Conservation (phyloP, 2,888 invertebrate genomes). For the Hemicrepidius hirtus region DNA sequence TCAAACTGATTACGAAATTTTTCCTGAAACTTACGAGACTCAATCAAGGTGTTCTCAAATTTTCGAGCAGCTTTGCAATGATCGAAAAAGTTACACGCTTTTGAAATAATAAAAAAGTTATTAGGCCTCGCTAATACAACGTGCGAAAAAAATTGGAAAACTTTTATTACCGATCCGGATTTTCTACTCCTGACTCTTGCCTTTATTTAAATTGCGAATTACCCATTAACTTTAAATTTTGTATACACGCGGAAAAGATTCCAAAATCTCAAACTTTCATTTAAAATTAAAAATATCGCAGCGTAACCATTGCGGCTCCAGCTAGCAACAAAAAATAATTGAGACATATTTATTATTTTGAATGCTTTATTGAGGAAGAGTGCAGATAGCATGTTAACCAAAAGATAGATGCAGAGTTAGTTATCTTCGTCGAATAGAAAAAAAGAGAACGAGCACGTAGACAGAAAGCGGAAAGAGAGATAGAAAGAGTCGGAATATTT, state of each 20-base stretch:
- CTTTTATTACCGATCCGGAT: constrained; percentile 43
- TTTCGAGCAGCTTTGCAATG: constrained; percentile 39
- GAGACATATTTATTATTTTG: too few relatives aligned
- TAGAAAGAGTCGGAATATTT: too few relatives aligned
- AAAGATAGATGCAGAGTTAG: too few relatives aligned
- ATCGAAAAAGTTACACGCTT: constrained; percentile 51
- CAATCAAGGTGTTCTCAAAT: constrained; percentile 51
- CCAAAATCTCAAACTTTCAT: background rate
- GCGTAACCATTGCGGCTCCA: too few relatives aligned
- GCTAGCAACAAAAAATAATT: too few relatives aligned
- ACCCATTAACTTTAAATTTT: constrained; percentile 3
- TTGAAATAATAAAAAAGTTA: constrained; percentile 52
- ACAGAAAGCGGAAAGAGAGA: too few relatives aligned
- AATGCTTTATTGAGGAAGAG: too few relatives aligned
- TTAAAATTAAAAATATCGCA: too few relatives aligned
- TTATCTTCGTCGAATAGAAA: too few relatives aligned
- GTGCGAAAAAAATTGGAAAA: constrained; percentile 49
- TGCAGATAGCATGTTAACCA: too few relatives aligned
- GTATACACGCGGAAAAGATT: background rate
- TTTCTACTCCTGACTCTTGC: background rate
- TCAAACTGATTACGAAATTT: constrained; percentile 46
- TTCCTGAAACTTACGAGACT: constrained; percentile 32
- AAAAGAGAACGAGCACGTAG: too few relatives aligned
- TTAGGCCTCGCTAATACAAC: constrained; percentile 31
- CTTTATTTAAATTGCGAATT: constrained; percentile 18